Evolutionary conservation across 2,888 invertebrate species (phyloP), one percentile per base, ranked within the genome.

Genomic region (Macrophya annulata): DNA sequence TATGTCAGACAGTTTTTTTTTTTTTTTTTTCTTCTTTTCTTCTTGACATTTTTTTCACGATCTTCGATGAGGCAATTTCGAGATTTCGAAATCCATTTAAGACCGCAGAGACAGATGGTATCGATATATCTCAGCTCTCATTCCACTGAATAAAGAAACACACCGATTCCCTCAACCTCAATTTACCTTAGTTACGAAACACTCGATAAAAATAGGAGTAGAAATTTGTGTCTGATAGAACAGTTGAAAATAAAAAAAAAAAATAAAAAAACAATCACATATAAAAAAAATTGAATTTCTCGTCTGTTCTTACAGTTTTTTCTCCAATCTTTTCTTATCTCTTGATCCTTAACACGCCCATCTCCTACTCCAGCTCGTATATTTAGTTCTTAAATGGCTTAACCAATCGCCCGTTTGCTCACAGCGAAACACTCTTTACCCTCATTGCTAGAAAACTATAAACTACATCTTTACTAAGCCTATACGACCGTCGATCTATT

Each of bases 381-480:
- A 62, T 62, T 12, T 21, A 25, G 62, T 62, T 31, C 25, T 21
- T 15, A 37, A 68, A 68, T 37, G 68, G 68, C 37, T 68, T 68
- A 15, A 68, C 37, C 68, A 37, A 37, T 68, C 68, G 68, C 6
- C 68, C 68, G 6, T 17, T 37, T 68, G 68, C 17, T 68, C 68
- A 74, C 74, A n/a, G 21, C 45, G 45, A 21, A 31, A 43, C 1
- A 21, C 45, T 45, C 74, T 74, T 45, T 45, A 45, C 45, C 79
- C 40, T 62, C 37, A 62, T 40, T n/a, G n/a, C 21, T 31, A 21
- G 40, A 40, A 81, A 59, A 81, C 77, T 25, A 37, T 81, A 81
- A 81, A 62, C 59, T 62, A 81, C 45, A 43, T 43, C 74, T 45
- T 43, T 9, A 31, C 74, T 81, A 81, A 81, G 81, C 81, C 21